phyloP scores from a whole-genome alignment of 2,113 vertebrate genomes.

The Ceyx cyanopectus region DNA sequence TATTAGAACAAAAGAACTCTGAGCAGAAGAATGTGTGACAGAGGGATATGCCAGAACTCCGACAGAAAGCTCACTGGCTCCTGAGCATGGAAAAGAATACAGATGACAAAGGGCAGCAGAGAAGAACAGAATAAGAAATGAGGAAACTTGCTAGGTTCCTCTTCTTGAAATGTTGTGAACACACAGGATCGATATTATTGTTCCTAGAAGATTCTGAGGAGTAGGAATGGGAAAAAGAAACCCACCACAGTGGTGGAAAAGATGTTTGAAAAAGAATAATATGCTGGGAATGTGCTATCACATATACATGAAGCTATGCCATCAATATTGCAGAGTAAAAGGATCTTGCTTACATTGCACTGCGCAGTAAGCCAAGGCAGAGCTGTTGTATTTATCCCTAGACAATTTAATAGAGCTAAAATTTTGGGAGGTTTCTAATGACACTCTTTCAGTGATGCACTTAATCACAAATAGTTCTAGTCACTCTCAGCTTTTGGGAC shows the following conservation, averaged over 20 bases:
- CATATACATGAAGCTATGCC: not conserved
- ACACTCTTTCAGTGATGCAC: not conserved
- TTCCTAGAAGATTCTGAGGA: not conserved
- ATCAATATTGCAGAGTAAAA: not conserved
- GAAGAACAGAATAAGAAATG: constrained; percentile 2
- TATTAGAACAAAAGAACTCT: constrained; percentile 71
- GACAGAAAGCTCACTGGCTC: constrained; percentile 5
- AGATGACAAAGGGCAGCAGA: not conserved
- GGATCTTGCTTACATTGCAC: not conserved
- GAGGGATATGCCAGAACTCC: constrained; percentile 27
- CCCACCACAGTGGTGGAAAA: not conserved
- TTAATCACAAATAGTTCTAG: not conserved
- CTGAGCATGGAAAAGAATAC: not conserved
- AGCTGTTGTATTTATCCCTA: not conserved
- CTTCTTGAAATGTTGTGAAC: not conserved
- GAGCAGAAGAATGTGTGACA: constrained; percentile 22
- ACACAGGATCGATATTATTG: not conserved
- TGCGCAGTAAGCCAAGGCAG: not conserved
- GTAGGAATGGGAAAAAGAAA: not conserved
- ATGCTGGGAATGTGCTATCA: not conserved
- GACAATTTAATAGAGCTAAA: constrained; percentile 1
- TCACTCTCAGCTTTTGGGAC: not conserved
- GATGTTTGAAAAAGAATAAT: not conserved
- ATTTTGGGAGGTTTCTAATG: not conserved
- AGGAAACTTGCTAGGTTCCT: not conserved